Percentiles rank a stretch among this genome's conserved stretches.
Conservation (phyloP, 64 coral and sea anemone genomes). For the Actinia tenebrosa region DNA sequence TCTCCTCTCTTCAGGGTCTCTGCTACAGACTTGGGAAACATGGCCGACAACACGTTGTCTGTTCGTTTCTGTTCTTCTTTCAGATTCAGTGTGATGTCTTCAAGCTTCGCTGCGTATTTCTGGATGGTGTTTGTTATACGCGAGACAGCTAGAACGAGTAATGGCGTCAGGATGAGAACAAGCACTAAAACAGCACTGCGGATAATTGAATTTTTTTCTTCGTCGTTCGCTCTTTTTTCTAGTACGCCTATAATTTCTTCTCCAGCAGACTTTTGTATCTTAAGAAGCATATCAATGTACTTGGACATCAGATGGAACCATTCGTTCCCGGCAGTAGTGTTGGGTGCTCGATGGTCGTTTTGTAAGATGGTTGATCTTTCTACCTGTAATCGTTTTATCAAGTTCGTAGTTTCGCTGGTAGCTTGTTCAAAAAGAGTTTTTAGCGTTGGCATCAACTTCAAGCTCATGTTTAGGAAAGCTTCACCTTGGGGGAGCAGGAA, state of each 20-base stretch:
- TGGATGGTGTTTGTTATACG: slow-evolving; percentile 65
- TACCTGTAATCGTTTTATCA: neutral
- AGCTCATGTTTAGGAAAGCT: slow-evolving; percentile 18
- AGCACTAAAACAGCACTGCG: slow-evolving; percentile 16
- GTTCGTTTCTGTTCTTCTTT: slow-evolving; percentile 64
- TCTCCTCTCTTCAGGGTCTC: slow-evolving; percentile 69
- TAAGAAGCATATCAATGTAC: slow-evolving; percentile 54
- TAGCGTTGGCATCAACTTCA: slow-evolving; percentile 50
- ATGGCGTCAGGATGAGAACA: slow-evolving; percentile 35
- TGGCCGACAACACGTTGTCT: slow-evolving; percentile 59
- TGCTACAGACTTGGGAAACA: slow-evolving; percentile 71
- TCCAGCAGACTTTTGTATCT: slow-evolving; percentile 39
- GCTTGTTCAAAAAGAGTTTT: slow-evolving; percentile 25
- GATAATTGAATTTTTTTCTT: neutral
- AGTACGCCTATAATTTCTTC: neutral
- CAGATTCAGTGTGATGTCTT: slow-evolving; percentile 40
- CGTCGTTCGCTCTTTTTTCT: neutral
- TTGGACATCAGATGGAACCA: slow-evolving; percentile 62
- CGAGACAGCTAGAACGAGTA: slow-evolving; percentile 34
- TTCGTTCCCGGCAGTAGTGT: neutral
- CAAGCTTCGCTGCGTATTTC: slow-evolving; percentile 37
- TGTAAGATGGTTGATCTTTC: slow-evolving; percentile 42
- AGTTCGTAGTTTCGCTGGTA: neutral
- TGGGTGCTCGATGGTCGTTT: slow-evolving; percentile 20
- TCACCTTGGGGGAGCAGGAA: neutral